A percentile compares a stretch with the other conserved stretches of the same genome.
These are phyloP conservation scores for Oreochromis grahami DNA, from an alignment of 2,797 vertebrate genomes.

Conservation along the genomic window DNA sequence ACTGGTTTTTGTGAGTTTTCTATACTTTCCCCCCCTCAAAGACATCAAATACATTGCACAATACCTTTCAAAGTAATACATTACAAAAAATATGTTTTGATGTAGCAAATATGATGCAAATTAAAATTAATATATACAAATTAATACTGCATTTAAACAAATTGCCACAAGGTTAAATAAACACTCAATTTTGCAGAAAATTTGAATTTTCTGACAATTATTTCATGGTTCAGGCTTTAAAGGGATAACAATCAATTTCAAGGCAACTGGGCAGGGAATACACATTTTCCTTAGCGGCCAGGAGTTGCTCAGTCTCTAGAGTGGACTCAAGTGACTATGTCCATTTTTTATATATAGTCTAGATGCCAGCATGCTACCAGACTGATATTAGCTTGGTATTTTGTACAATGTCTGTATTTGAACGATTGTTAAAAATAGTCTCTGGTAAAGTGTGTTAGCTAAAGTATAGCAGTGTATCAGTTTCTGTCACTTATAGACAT, in stretches of 20 bases:
- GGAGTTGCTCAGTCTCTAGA: neutral
- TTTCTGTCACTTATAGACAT: neutral
- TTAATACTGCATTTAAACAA: neutral
- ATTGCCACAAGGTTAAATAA: neutral
- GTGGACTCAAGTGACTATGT: neutral
- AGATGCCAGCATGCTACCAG: neutral
- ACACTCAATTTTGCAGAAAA: neutral
- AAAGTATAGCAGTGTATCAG: neutral
- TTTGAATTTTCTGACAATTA: neutral
- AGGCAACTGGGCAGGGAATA: neutral
- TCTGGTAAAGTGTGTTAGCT: neutral
- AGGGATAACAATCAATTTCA: neutral
- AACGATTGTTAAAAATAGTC: neutral
- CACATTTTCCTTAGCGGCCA: neutral
- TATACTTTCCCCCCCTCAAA: neutral
- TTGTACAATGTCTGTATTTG: neutral
- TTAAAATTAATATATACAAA: neutral
- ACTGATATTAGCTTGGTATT: neutral
- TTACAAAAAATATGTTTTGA: neutral
- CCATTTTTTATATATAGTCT: neutral
- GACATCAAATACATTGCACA: neutral
- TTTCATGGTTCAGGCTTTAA: neutral
- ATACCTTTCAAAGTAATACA: neutral
- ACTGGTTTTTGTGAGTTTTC: neutral
- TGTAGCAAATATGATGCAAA: neutral